Evolutionary conservation across 2,888 invertebrate genomes (phyloP), one percentile per base, ranked within the genome.

Genomic region (Nomada fucata): DNA sequence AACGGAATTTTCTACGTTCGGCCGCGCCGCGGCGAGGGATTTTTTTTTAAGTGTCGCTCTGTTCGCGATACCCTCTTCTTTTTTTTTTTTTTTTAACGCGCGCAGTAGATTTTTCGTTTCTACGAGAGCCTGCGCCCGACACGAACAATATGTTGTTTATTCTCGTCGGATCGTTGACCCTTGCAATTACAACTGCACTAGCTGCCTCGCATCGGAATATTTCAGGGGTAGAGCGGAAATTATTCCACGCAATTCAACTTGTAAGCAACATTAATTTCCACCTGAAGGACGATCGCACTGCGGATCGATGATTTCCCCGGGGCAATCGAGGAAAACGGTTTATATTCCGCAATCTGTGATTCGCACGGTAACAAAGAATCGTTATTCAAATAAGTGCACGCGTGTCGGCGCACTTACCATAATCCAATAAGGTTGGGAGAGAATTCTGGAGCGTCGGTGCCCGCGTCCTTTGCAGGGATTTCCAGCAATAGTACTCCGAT

Each of bases 401-500:
- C 44, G 64, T 68, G 61, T 70, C 60, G 59, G 26, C 50, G 36
- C 75, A 60, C 79, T 77, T 82, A 72, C 73, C 64, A 57, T 86
- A 85, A 87, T 85, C 60, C 61, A 67, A 72, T 64, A 81, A 80
- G 79, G 73, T 77, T 44, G 73, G 76, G 7, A 20, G 53, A 67
- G 76, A 84, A 70, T 53, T 5, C 53, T 52, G 42, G n/a, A 1
- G 69, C 59, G 18, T 65, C 75, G 73, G 50, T 57, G 47, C 50
- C 52, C 70, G 59, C 72, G 65, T 64, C 79, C 84, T 84, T 88
- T 64, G 67, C 76, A 63, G 60, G 83, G 80, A 84, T 89, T 82
- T 72, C 80, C 84, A 86, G 87, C 86, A 89, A 87, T 89, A 84
- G 89, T 74, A 79, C 80, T 69, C 84, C 81, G 77, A 75, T 80